Base-by-base conservation (phyloP, 2,113 vertebrate species). In the Ptilorrhoa leucosticta region DNA sequence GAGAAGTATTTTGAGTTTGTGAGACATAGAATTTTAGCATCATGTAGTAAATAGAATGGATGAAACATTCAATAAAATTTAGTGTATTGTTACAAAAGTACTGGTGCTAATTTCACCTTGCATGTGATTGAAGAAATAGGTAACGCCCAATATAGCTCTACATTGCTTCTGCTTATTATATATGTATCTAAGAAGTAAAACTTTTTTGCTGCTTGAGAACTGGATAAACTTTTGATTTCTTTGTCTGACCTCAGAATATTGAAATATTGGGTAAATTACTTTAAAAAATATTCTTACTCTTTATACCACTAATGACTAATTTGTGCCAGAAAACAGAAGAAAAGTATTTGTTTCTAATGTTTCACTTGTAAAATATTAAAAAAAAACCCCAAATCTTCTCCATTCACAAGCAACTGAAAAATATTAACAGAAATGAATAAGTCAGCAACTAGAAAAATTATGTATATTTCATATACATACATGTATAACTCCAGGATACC, bases 311-410 rank as follows among this genome's bases (percentile, higher is more conserved):
- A 27, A 37, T 12, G 11, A 24, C 1, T 37, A 6, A 19, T 91
- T 75, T 44, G 24, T 56, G 4, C 8, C 28, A 76, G 27, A 61
- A 61, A 71, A 24, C 5, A 63, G 18, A 60, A 50, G 1, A 73
- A 68, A 64, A 47, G 10, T 30, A 30, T 47, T 72, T 56, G 9
- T 17, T 30, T 71, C 4, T 30, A 47, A 16, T 31, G 44, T 7
- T 51, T 82, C 6, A 61, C 2, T 61, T 78, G 35, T 15, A 56
- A 18, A 2, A 24, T 20, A 15, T 30, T 28, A 57, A 57, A 57
- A 5, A 45, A 64, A n/a, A 28, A 1, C 1, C 12, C 22, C 21
- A 42, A 42, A 8, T 9, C 22, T n/a, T 5, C 4, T 73, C 2
- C 27, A 26, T 51, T 50, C 28, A 48, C 2, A 60, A 64, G 8